Base-by-base conservation (phyloP, 2,888 invertebrate species). In the Diadegma fenestrale region DNA sequence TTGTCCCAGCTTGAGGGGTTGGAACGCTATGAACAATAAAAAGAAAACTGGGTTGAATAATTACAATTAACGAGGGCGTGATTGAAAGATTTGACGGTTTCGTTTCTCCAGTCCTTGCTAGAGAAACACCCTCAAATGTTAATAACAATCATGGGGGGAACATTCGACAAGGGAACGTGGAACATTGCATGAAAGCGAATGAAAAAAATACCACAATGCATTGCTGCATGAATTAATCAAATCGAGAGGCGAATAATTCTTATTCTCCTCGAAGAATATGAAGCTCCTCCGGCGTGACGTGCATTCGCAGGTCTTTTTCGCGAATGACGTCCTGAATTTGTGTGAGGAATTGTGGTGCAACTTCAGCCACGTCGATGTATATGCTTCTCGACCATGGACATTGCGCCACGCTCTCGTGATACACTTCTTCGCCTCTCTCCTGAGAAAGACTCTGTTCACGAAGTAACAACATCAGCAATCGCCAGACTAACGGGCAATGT, bases 271-370 rank as follows among this genome's bases (percentile, higher is more conserved):
- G 94, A 54, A 97, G 92, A 82, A 96, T 95, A 87, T 96, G 95
- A 81, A 97, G 95, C 94, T 97, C 97, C 93, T 97, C 97, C 0
- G 96, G 96, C 64, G 97, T 95, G 64, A 97, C 96, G 93, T 97
- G 97, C 89, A 97, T 94, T 76, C 97, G 95, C 84, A 97, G 94
- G 91, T 96, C 96, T 90, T 97, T 97, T 92, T 97, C 97, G 76
- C 96, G 96, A 90, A 97, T 95, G 80, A 97, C 94, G 94, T 97
- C 97, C 90, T 96, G 96, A 88, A 97, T 95, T 94, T 96, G 96
- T 0, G 95, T 94, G 86, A 94, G 87, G 82, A 92, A 87, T 87
- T 94, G 94, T 45, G 96, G 96, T 54, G 96, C 95, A 89, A 95
- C 95, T 87, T 95, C 95, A 0, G 96, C 96, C 4, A 96, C 96